Conservation (phyloP, 1,140 invertebrate species). For the Carposina sasakii region DNA sequence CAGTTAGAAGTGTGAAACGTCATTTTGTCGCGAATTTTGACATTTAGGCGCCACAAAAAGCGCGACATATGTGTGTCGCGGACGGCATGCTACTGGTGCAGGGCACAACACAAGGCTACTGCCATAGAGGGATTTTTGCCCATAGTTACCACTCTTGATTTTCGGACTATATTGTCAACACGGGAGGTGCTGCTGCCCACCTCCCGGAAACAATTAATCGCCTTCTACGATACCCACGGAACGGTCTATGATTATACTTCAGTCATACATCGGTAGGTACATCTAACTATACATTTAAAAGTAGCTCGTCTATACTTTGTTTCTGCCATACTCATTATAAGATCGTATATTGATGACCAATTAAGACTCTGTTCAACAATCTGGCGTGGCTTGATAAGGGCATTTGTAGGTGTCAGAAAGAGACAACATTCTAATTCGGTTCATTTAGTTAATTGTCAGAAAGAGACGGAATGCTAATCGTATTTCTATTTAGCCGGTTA, state of each 20-base stretch:
- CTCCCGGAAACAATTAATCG: background rate
- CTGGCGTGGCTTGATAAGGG: conserved; percentile 44
- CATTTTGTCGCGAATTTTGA: too few relatives aligned
- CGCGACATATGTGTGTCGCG: too few relatives aligned
- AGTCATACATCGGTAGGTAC: background rate
- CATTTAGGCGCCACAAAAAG: too few relatives aligned
- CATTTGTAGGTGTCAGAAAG: conserved; percentile 50
- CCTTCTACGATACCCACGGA: too few relatives aligned
- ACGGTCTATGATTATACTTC: background rate
- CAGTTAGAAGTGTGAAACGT: too few relatives aligned
- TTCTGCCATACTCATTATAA: conserved; percentile 37
- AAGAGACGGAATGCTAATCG: background rate
- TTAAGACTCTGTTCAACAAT: conserved; percentile 54
- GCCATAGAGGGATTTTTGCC: background rate
- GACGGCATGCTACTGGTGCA: too few relatives aligned
- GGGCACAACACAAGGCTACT: too few relatives aligned
- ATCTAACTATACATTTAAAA: background rate
- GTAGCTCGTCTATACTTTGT: conserved; percentile 24
- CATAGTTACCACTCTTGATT: too few relatives aligned
- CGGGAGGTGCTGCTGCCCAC: background rate
- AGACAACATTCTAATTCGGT: conserved; percentile 51
- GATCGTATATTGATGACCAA: conserved; percentile 64
- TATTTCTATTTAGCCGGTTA: background rate
- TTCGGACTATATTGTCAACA: too few relatives aligned
- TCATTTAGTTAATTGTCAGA: conserved; percentile 21